phyloP scores from a whole-genome alignment of 2,113 vertebrate genomes.

The Tetrao urogallus region DNA sequence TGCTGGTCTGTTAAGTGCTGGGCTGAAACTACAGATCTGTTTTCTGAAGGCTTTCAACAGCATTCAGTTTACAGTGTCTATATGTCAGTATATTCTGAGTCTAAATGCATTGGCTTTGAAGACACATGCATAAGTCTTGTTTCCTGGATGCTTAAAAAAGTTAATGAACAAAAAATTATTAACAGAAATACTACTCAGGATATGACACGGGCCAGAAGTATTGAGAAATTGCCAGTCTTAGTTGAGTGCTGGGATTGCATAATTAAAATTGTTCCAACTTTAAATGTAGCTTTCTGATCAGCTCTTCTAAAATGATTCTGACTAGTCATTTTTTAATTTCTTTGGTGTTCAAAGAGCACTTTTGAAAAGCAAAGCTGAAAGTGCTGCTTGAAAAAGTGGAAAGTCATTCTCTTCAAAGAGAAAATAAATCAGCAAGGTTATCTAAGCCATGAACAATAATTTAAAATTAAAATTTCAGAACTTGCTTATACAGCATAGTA shows the following conservation, averaged over 20 bases:
- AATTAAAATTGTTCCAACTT: not conserved
- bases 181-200: not conserved
- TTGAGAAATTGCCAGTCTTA: not conserved
- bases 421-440: not conserved
- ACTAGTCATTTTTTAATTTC: not conserved
- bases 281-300: not conserved
- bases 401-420: not conserved
- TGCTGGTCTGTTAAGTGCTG: not conserved
- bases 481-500: not conserved
- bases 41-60: not conserved
- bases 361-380: not conserved
- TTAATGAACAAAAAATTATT: not conserved
- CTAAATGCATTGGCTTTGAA: not conserved
- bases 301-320: not conserved
- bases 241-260: not conserved
- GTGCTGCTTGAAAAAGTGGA: not conserved
- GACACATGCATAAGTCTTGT: fast-evolving
- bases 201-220: not conserved
- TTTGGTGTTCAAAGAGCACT: not conserved
- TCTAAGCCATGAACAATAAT: not conserved
- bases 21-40: not conserved
- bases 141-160: not conserved
- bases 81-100: not conserved
- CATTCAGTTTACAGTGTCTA: not conserved
- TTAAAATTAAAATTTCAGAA: not conserved